A percentile compares a stretch with the other conserved stretches of the same genome.
Evolutionary conservation across 2,888 invertebrate genomes (phyloP).

Genomic region (Pollenia griseotomentosa): DNA sequence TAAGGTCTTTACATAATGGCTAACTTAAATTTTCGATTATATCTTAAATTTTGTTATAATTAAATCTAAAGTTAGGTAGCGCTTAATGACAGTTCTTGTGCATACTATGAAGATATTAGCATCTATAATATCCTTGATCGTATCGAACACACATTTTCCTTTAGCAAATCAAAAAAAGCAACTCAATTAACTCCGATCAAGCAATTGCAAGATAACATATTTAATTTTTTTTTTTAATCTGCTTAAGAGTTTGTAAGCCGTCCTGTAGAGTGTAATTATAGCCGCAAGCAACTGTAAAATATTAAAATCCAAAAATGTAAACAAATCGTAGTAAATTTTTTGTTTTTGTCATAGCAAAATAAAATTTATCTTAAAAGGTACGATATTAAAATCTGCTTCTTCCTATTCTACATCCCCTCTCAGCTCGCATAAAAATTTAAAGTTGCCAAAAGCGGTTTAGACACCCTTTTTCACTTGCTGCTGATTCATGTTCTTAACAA

Average conservation of each 20-base stretch:
- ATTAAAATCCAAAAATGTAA: constrained; percentile 32
- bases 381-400: background rate
- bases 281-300: background rate
- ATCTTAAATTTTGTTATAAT: too few species aligned
- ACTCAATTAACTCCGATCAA: too few species aligned
- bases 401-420: background rate
- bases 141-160: too few species aligned
- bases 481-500: constrained; percentile 52
- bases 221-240: too few species aligned
- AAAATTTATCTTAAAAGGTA: background rate
- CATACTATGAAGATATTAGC: too few species aligned
- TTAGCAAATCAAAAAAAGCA: too few species aligned
- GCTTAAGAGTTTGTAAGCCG: background rate
- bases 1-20: too few species aligned
- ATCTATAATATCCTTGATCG: too few species aligned
- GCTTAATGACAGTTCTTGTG: too few species aligned
- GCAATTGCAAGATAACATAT: too few species aligned
- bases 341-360: constrained; percentile 31
- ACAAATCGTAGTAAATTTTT: constrained; percentile 36
- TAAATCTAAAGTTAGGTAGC: too few species aligned
- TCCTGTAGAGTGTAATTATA: background rate
- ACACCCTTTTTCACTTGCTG: constrained; percentile 42
- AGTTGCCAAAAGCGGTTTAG: constrained; percentile 17
- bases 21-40: too few species aligned
- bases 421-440: background rate